Base-by-base conservation (phyloP, 2,888 invertebrate species). In the Flexamia atlantica region DNA sequence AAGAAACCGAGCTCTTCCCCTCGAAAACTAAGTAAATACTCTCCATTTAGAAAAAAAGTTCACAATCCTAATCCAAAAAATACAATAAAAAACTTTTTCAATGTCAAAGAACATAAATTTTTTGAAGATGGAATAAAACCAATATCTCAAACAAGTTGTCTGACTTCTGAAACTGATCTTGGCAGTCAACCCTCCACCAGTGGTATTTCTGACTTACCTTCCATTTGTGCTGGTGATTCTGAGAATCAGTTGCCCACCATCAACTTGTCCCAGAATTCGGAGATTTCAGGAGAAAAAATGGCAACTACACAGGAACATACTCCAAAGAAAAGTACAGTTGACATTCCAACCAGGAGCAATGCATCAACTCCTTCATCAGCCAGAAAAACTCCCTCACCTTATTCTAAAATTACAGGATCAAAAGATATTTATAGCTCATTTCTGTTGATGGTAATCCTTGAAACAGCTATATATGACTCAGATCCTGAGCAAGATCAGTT, bases 1-100 rank as follows among this genome's bases (percentile, higher is more conserved):
- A 83, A 36, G 74, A 83, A 32, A 9, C 28, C 30, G 10, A 74
- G n/a, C 0, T 25, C 82, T 25, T 46, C 76, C 14, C 82, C 82
- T 7, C 25, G 23, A 50, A 82, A 82, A 32, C 72, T 82, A 25
- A 82, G 72, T 30, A 82, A 82, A 23, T 82, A 53, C 70, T 82
- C 82, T 32, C 82, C 82, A 50, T 82, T 82, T 57, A 36, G 20
- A 40, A 83, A 83, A 20, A 83, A 74, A 23, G 82, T 74, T 57
- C 57, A 74, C 25, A 79, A 79, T 74, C 40, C 72, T 5, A 28
- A 72, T 53, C 50, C 36, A 25, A 72, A 46, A 17, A 23, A 36
- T 1, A 46, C 28, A 30, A 83, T 83, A 7, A 83, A 83, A 57
- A 53, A 57, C 10, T 83, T 57, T 74, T 83, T 83, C 23, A n/a